Conservation (phyloP, 2,113 vertebrate species). For the Bathybates hornii region DNA sequence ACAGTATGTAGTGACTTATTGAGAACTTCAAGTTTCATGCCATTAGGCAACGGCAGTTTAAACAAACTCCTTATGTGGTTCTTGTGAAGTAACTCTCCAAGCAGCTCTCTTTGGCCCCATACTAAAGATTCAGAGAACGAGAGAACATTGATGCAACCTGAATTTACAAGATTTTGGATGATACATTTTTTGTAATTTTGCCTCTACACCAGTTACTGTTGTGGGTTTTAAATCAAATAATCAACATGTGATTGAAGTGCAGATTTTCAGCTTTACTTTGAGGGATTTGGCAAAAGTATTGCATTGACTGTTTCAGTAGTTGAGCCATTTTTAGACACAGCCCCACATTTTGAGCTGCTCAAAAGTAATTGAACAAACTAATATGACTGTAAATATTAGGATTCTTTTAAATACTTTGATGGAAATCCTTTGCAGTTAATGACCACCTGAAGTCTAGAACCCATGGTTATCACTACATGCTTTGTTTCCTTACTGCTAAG, state of each 20-base stretch:
- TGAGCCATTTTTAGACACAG: not conserved
- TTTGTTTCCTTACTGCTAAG: not conserved
- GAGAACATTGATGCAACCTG: not conserved
- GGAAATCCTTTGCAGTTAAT: not conserved
- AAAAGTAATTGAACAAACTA: fast-evolving
- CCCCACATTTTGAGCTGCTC: not conserved
- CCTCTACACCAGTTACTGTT: not conserved
- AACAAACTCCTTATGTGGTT: fast-evolving
- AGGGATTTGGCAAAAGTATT: not conserved
- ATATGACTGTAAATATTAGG: not conserved
- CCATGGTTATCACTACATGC: not conserved
- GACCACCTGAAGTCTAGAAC: not conserved
- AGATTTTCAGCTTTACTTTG: not conserved
- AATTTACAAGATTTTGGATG: not conserved
- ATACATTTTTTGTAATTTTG: fast-evolving
- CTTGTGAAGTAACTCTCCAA: not conserved
- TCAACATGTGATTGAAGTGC: not conserved
- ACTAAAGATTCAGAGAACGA: not conserved
- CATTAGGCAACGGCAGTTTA: not conserved
- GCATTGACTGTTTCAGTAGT: not conserved
- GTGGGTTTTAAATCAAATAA: not conserved
- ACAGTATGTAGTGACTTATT: fast-evolving
- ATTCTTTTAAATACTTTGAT: not conserved
- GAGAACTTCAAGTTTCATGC: not conserved
- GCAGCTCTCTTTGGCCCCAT: fast-evolving